These are phyloP conservation scores for Pachyrhynchus sulphureomaculatus DNA, from an alignment of 1,140 invertebrate genomes.

Conservation along the genomic window DNA sequence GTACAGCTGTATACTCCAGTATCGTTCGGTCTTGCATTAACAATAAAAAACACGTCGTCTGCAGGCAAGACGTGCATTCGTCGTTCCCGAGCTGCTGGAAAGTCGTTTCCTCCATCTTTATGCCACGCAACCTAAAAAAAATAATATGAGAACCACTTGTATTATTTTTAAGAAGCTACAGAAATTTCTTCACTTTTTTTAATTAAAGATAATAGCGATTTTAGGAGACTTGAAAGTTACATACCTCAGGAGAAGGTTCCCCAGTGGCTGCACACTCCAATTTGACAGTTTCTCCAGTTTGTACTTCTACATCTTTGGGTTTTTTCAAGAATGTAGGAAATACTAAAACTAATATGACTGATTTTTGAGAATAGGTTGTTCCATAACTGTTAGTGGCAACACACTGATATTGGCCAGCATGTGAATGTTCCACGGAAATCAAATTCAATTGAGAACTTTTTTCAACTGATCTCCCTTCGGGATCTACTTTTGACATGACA, in stretches of 20 bases:
- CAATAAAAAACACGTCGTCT: conserved; percentile 91
- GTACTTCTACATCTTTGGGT: conserved; percentile 81
- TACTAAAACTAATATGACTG: conserved; percentile 82
- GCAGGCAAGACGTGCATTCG: conserved; percentile 89
- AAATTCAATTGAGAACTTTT: conserved; percentile 68
- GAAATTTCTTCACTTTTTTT: too few species aligned
- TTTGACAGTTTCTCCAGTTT: conserved; percentile 81
- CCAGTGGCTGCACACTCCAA: conserved; percentile 90
- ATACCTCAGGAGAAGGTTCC: conserved; percentile 78
- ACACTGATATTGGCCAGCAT: conserved; percentile 91
- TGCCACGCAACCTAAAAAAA: conserved; percentile 69
- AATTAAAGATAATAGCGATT: too few species aligned
- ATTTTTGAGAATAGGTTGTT: conserved; percentile 83
- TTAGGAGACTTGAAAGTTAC: neutral
- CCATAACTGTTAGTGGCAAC: conserved; percentile 88
- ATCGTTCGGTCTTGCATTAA: conserved; percentile 84
- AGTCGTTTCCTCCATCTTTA: conserved; percentile 93
- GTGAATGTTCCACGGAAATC: conserved; percentile 68
- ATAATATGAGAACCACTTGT: too few species aligned
- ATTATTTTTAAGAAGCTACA: too few species aligned
- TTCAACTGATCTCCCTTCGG: conserved; percentile 56
- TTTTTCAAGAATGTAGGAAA: conserved; percentile 85
- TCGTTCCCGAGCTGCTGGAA: conserved; percentile 90
- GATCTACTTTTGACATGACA: conserved; percentile 33
- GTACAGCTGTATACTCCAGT: conserved; percentile 93